Evolutionary conservation across 30 jellyfish, hydroid and myxozoan species (phyloP).

Genomic region (Chrysaora quinquecirrha): DNA sequence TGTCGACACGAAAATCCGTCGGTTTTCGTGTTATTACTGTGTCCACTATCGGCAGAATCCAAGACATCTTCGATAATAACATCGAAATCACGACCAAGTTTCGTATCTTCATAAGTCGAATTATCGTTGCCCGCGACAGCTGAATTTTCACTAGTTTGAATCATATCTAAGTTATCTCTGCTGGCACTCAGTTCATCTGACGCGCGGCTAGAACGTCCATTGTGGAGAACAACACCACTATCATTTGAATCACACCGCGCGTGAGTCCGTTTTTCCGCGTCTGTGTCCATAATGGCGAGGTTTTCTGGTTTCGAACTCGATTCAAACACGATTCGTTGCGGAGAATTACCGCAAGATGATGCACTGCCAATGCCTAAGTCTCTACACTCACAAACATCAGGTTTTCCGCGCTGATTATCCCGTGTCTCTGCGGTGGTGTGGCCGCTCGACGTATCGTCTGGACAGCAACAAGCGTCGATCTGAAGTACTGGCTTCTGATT

Average conservation of each 20-base stretch:
- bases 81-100: conserved; percentile 1
- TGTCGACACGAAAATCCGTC: background rate
- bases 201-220: conserved; percentile 75
- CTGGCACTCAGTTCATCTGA: conserved; percentile 75
- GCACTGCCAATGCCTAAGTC: conserved; percentile 61
- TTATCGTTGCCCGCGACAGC: conserved; percentile 28
- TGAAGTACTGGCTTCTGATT: background rate
- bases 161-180: conserved; percentile 41
- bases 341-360: conserved; percentile 50
- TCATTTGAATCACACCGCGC: conserved; percentile 87
- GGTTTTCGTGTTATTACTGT: background rate
- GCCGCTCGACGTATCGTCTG: background rate
- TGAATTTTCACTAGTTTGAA: conserved; percentile 13
- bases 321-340: conserved; percentile 12
- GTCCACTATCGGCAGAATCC: background rate
- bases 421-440: background rate
- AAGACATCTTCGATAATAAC: background rate
- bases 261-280: conserved; percentile 53
- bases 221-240: conserved; percentile 86
- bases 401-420: background rate
- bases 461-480: background rate
- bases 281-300: background rate
- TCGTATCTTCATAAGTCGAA: conserved; percentile 37
- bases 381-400: conserved; percentile 13
- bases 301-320: background rate